phyloP scores from a whole-genome alignment of 2,113 vertebrate species.

The Pterocles orientalis region DNA sequence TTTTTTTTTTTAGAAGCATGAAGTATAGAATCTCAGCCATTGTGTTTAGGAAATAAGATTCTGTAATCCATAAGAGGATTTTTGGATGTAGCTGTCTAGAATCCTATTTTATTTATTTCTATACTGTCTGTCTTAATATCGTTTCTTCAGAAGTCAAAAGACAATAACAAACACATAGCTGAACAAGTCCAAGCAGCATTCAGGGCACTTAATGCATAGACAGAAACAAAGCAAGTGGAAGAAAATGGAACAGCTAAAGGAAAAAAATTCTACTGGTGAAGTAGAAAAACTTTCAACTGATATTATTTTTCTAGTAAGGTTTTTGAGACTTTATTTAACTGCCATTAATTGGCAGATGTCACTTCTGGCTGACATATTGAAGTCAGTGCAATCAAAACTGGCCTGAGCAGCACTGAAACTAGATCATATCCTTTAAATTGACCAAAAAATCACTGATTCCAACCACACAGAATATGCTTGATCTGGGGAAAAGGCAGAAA shows the following conservation, averaged over 20 bases:
- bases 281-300: not conserved
- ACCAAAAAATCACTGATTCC: not conserved
- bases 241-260: not conserved
- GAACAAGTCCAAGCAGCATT: not conserved
- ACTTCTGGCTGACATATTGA: not conserved
- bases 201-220: not conserved
- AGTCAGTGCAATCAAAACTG: not conserved
- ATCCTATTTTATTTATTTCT: conserved; percentile 41
- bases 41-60: conserved; percentile 40
- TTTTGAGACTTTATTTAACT: not conserved
- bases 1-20: not conserved
- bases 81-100: not conserved
- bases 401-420: not conserved
- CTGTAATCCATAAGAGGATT: conserved; percentile 52
- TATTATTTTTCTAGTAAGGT: not conserved
- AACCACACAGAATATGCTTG: not conserved
- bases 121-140: not conserved
- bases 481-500: not conserved
- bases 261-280: not conserved
- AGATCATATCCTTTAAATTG: not conserved
- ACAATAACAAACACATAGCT: not conserved
- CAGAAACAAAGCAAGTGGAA: not conserved
- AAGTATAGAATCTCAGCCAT: not conserved
- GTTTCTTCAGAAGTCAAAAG: conserved; percentile 12
- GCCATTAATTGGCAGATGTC: not conserved